Evolutionary conservation across 1,140 invertebrate genomes (phyloP), one percentile per base, ranked within the genome.

Genomic region (Lordiphosa mommai): DNA sequence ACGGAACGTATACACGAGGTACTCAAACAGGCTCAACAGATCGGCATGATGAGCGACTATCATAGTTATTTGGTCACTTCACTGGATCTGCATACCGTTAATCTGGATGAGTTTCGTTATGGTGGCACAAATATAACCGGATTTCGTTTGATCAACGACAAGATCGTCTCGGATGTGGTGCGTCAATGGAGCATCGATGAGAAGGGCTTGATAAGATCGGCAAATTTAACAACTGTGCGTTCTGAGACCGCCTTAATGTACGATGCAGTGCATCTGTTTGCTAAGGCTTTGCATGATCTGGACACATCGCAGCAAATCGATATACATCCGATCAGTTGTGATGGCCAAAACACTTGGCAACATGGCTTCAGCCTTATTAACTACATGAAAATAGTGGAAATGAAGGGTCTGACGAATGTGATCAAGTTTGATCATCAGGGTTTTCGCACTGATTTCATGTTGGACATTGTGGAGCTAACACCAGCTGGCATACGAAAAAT

Each of bases 371-470:
- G 95, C 66, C 91, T 99, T 16, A 96, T 98, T 53, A 99, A 99
- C 91, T 99, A 98, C 86, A 98, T 99, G 96, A 98, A 97, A 92
- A 95, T 97, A 74, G 97, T 97, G 6, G 95, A 97, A 89, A 96
- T 97, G 91, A 93, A 94, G 66, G 97, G 97, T 1, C 89, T 98
- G 63, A 98, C 97, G 1, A 97, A 97, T 30, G 93, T 95, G 9
- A 97, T 99, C 61, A 96, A 97, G 88, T 98, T 99, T 88, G 96
- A 98, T 90, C 95, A 97, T 87, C 94, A 97, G 90, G 97, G 97
- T 27, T 97, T 96, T 88, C 91, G 97, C 53, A 95, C 95, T 1
- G 95, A 98, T 89, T 97, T 98, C 80, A 93, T 94, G 61, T 90
- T 99, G 34, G 96, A 97, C 84, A 95, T 98, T 59, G 94, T 98